Evolutionary conservation across 2,113 vertebrate genomes (phyloP).

Genomic region (Syngnathus floridae): DNA sequence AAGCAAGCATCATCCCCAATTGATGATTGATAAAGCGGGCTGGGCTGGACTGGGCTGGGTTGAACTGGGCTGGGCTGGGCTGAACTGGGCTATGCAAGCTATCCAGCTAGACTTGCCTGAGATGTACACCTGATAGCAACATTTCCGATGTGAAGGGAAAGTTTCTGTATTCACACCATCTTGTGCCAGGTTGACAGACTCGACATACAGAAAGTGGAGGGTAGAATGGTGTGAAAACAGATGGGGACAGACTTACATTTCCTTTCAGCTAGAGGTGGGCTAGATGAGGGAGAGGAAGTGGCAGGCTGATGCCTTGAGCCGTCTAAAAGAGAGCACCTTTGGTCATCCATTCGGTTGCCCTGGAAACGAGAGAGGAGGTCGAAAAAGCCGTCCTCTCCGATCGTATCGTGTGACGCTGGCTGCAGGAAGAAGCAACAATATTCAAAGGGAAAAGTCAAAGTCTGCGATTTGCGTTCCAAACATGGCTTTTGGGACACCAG

Average conservation of each 20-base stretch:
- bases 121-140: neutral
- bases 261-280: constrained; percentile 69
- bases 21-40: neutral
- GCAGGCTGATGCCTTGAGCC: constrained; percentile 60
- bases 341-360: constrained; percentile 93
- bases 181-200: neutral
- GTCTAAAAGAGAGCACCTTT: constrained; percentile 81
- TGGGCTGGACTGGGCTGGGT: too few species aligned
- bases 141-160: constrained; percentile 4
- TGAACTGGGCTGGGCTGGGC: too few species aligned
- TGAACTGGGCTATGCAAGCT: neutral
- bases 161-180: constrained; percentile 43
- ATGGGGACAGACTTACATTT: constrained; percentile 74
- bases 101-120: neutral
- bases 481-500: neutral
- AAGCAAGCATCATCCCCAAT: neutral
- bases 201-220: neutral
- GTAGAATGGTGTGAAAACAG: constrained; percentile 35
- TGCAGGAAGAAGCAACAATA: constrained; percentile 4
- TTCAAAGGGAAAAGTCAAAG: neutral
- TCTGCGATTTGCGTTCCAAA: too few species aligned
- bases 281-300: constrained; percentile 58
- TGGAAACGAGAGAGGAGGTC: constrained; percentile 93
- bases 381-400: constrained; percentile 90
- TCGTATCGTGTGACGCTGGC: constrained; percentile 69